phyloP scores from a whole-genome alignment of 2,113 vertebrate species.

The Phalacrocorax brasilianus region DNA sequence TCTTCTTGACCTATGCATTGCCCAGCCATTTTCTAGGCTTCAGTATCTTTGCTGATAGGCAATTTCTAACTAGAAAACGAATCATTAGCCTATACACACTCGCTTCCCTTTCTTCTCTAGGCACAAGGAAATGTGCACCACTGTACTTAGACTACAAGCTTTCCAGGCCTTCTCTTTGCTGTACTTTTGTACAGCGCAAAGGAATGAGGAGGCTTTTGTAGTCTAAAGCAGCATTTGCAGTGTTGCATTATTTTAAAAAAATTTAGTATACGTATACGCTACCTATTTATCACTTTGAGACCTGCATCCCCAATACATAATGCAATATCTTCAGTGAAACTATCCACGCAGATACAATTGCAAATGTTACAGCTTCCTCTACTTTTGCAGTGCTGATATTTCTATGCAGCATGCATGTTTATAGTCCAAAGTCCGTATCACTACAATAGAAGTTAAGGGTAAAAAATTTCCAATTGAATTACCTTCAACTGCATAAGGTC shows the following conservation, averaged over 20 bases:
- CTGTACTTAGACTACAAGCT: neutral
- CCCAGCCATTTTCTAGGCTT: neutral
- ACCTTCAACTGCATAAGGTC: conserved; percentile 82
- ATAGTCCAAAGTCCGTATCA: neutral
- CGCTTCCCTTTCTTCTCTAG: neutral
- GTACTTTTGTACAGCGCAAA: neutral
- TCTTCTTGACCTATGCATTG: neutral
- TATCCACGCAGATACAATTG: neutral
- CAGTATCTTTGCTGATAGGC: neutral
- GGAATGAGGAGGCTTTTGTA: neutral
- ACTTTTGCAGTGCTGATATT: neutral
- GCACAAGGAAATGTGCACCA: neutral
- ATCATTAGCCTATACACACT: neutral
- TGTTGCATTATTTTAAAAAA: neutral
- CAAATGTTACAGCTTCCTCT: neutral
- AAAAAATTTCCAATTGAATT: neutral
- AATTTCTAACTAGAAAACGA: neutral
- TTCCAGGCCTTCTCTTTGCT: neutral
- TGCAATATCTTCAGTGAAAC: neutral
- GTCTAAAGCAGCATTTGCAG: neutral
- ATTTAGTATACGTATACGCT: rapidly evolving
- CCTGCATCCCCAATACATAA: neutral
- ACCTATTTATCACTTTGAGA: neutral
- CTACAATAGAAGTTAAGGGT: neutral
- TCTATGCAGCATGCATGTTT: neutral